These are phyloP conservation scores for Orthosia incerta DNA, from an alignment of 2,888 invertebrate genomes.

Conservation along the genomic window DNA sequence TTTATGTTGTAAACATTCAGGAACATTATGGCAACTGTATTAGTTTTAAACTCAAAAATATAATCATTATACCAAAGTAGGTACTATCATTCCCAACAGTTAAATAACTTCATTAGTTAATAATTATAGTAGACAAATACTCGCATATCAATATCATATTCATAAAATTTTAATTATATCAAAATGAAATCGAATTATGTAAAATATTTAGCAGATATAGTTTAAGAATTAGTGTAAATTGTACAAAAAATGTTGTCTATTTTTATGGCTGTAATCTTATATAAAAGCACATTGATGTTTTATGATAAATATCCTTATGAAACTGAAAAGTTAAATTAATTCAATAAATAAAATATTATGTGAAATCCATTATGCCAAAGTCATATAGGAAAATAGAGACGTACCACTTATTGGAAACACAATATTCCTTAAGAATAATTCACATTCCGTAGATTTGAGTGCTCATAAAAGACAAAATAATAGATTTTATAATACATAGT, in stretches of 20 bases:
- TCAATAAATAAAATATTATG: slow-evolving; percentile 31
- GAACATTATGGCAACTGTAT: slow-evolving; percentile 36
- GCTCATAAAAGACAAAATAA: slow-evolving; percentile 29
- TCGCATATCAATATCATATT: slow-evolving; percentile 77
- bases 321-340: slow-evolving; percentile 25
- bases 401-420: slow-evolving; percentile 10
- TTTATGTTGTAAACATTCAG: background rate
- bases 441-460: slow-evolving; percentile 46
- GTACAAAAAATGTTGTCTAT: slow-evolving; percentile 74
- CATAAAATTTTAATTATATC: slow-evolving; percentile 55
- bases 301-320: slow-evolving; percentile 6
- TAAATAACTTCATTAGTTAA: slow-evolving; percentile 52
- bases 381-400: slow-evolving; percentile 23
- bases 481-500: background rate
- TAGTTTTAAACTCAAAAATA: slow-evolving; percentile 23
- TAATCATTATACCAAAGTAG: slow-evolving; percentile 46
- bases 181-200: slow-evolving; percentile 68
- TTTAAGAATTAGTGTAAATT: slow-evolving; percentile 58
- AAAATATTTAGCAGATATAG: slow-evolving; percentile 64
- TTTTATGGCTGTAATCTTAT: slow-evolving; percentile 70
- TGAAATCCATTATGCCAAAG: slow-evolving; percentile 79
- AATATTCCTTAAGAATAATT: slow-evolving; percentile 16
- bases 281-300: slow-evolving; percentile 50
- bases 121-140: slow-evolving; percentile 71
- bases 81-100: slow-evolving; percentile 35